These are phyloP conservation scores for Drosophila ananassae DNA, from an alignment of 1,140 invertebrate species.

Conservation along the genomic window DNA sequence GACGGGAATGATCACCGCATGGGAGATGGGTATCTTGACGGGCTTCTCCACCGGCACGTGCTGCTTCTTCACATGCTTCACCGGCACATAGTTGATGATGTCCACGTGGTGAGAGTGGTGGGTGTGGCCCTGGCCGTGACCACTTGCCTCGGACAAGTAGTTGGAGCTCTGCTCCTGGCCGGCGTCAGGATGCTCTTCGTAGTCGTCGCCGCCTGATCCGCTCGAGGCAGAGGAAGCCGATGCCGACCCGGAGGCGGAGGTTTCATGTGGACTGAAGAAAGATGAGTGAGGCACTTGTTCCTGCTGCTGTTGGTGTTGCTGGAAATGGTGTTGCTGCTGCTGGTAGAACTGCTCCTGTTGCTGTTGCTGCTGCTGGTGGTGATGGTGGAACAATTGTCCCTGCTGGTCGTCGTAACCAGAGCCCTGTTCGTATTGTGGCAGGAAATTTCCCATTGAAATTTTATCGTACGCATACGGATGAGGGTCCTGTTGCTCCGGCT, in stretches of 20 bases:
- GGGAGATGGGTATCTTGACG: slow-evolving; percentile 88
- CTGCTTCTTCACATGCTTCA: slow-evolving; percentile 89
- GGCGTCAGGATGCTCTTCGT: slow-evolving; percentile 58
- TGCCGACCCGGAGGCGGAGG: slow-evolving; percentile 23
- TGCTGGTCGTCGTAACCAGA: slow-evolving; percentile 59
- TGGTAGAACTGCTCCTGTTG: slow-evolving; percentile 24
- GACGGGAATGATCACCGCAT: slow-evolving; percentile 89
- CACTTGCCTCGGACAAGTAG: slow-evolving; percentile 51
- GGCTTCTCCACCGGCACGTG: slow-evolving; percentile 88
- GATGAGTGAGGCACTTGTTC: slow-evolving; percentile 47
- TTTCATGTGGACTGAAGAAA: slow-evolving; percentile 43
- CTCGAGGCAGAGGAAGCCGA: slow-evolving; percentile 34
- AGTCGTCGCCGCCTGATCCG: slow-evolving; percentile 51
- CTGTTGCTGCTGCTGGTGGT: slow-evolving; percentile 39
- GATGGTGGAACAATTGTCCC: slow-evolving; percentile 28
- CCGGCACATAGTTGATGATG: slow-evolving; percentile 87
- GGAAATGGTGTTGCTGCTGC: slow-evolving; percentile 38
- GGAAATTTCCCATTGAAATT: slow-evolving; percentile 77
- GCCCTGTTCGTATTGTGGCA: slow-evolving; percentile 68
- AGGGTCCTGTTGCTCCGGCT: slow-evolving; percentile 27
- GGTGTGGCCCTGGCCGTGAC: slow-evolving; percentile 36
- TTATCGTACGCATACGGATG: slow-evolving; percentile 66
- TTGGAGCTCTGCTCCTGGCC: slow-evolving; percentile 58
- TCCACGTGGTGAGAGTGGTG: slow-evolving; percentile 87
- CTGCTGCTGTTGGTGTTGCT: slow-evolving; percentile 41